Percentiles rank a stretch among this genome's conserved stretches.
Conservation (phyloP, 2,888 invertebrate genomes). For the Gibbula magus region DNA sequence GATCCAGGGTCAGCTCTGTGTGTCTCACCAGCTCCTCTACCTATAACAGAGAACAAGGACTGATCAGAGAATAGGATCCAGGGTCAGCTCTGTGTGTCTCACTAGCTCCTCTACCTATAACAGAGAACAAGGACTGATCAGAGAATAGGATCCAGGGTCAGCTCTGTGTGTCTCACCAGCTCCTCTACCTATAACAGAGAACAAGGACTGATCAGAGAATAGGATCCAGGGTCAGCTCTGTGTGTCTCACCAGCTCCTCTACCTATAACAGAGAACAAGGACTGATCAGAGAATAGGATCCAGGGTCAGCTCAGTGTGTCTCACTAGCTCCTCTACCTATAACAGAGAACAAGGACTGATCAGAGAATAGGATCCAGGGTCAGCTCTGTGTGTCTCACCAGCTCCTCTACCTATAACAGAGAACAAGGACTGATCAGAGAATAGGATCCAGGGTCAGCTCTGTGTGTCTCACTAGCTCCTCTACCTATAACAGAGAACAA, state of each 20-base stretch:
- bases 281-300: conserved; percentile 58
- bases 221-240: conserved; percentile 69
- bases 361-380: conserved; percentile 67
- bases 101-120: conserved; percentile 67
- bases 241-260: conserved; percentile 64
- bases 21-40: conserved; percentile 66
- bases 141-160: conserved; percentile 69
- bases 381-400: conserved; percentile 68
- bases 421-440: no score
- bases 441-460: conserved; percentile 70
- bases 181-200: conserved; percentile 58
- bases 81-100: conserved; percentile 63
- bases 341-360: no score
- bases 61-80: conserved; percentile 63
- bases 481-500: conserved; percentile 50
- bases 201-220: no score
- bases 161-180: conserved; percentile 67
- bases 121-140: no score
- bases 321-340: conserved; percentile 67
- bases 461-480: conserved; percentile 65
- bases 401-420: conserved; percentile 58
- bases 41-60: conserved; percentile 37
- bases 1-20: conserved; percentile 68
- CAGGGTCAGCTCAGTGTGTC: conserved; percentile 65
- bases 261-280: conserved; percentile 49